Base-by-base conservation (phyloP, 1,140 invertebrate genomes). In the Mycetomoellerius zeteki region DNA sequence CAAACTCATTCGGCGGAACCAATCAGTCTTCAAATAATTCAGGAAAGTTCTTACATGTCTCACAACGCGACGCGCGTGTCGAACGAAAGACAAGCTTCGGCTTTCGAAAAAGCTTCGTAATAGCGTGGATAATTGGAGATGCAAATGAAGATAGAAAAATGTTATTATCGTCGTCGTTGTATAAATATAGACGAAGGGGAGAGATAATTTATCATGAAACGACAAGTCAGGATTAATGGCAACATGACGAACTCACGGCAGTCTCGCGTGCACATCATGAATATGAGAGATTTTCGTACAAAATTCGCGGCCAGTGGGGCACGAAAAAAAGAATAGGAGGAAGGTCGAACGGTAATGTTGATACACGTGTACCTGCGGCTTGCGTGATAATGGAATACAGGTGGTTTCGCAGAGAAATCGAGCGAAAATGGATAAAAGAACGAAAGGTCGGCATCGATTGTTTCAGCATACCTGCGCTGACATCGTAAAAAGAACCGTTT, bases 251-350 rank as follows among this genome's bases (percentile, higher is more conserved):
- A 73, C 50, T 14, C 47, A 19, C 52, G 69, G 12, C 27, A 73
- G 69, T 37, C 43, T 84, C 69, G 69, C 54, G 54, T 84, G 69
- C 24, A 56, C 37, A 84, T 84, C 54, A 84, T 84, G 54, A 84
- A 73, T 84, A 84, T 75, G 37, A 21, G 54, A 7, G 43, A 71
- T 81, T 69, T 50, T 71, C 50, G 64, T 81, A 50, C 12, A 73
- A 84, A 84, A 84, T 84, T 84, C 80, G 80, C 80, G 80, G 80
- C 62, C 69, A 84, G 80, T 84, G 56, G 80, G 71, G 0, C 80
- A 75, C 37, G 37, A 60, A 84, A 84, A 82, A 60, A 73, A 47
- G 33, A 80, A 24, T 43, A 52, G 27, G 33, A 60, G 69, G 69
- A 84, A 84, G 80, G 80, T 84, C 80, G 80, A 33, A 19, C 54